These are phyloP conservation scores for Zaprionus bogoriensis DNA, from an alignment of 2,888 invertebrate genomes.

Conservation along the genomic window DNA sequence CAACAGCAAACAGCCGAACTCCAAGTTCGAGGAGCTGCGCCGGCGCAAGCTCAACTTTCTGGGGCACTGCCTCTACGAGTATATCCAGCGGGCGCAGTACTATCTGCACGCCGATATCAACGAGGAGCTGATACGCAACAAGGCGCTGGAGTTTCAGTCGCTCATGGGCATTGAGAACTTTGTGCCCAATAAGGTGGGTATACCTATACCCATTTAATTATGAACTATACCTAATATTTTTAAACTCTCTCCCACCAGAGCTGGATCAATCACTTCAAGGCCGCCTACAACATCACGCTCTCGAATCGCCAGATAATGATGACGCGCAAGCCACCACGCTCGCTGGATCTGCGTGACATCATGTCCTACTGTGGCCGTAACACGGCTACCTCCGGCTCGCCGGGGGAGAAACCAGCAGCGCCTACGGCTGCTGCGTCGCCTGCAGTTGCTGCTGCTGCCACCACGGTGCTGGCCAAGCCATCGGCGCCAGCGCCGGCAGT, in stretches of 20 bases:
- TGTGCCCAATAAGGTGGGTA: slow-evolving; percentile 62
- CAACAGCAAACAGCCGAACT: slow-evolving; percentile 37
- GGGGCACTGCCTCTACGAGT: slow-evolving; percentile 80
- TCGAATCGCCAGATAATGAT: slow-evolving; percentile 75
- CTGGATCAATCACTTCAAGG: slow-evolving; percentile 79
- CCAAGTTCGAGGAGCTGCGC: slow-evolving; percentile 62
- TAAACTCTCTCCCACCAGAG: too few species aligned
- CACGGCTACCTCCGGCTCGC: slow-evolving; percentile 22
- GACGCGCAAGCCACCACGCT: slow-evolving; percentile 68
- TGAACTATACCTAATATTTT: too few species aligned
- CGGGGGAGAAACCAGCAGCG: slow-evolving; percentile 1
- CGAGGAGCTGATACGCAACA: slow-evolving; percentile 72
- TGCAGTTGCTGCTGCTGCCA: neutral
- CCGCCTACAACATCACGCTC: slow-evolving; percentile 71
- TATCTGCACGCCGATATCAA: slow-evolving; percentile 67
- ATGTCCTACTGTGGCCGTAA: slow-evolving; percentile 75
- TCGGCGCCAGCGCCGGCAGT: neutral
- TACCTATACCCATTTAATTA: neutral
- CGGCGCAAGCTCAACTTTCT: slow-evolving; percentile 74
- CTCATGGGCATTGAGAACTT: slow-evolving; percentile 72
- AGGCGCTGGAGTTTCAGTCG: slow-evolving; percentile 73
- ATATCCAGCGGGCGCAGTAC: slow-evolving; percentile 78
- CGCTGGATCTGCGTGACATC: slow-evolving; percentile 74
- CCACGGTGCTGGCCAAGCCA: slow-evolving; percentile 1
- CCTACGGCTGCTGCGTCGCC: neutral